Conservation (phyloP, 2,797 vertebrate species). For the Ctenochaetus hawaiiensis region DNA sequence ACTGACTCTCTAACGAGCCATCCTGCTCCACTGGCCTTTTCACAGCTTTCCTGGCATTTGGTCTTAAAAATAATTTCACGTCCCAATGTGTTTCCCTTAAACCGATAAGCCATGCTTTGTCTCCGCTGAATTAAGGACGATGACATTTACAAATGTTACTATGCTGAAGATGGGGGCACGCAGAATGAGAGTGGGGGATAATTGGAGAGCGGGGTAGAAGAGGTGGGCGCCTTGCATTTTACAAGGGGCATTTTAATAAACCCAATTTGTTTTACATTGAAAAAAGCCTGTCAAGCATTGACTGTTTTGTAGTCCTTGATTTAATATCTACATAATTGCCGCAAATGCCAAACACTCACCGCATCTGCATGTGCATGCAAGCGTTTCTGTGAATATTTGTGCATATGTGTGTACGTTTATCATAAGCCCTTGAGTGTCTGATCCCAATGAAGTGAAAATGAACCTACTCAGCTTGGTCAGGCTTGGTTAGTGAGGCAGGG, state of each 20-base stretch:
- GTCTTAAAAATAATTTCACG: slow-evolving; percentile 88
- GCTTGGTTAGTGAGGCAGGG: slow-evolving; percentile 47
- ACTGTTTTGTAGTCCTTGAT: slow-evolving; percentile 78
- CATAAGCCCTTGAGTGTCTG: slow-evolving; percentile 43
- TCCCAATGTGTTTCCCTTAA: slow-evolving; percentile 87
- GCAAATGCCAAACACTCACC: slow-evolving; percentile 80
- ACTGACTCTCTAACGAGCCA: slow-evolving; percentile 81
- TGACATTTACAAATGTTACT: slow-evolving; percentile 88
- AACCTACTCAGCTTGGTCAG: slow-evolving; percentile 59
- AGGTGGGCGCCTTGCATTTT: slow-evolving; percentile 75
- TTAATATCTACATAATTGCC: slow-evolving; percentile 84
- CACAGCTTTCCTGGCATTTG: slow-evolving; percentile 85
- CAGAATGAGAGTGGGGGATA: slow-evolving; percentile 59
- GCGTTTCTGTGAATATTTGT: slow-evolving; percentile 38
- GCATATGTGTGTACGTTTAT: slow-evolving; percentile 33
- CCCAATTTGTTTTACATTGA: slow-evolving; percentile 83
- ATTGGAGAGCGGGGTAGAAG: slow-evolving; percentile 73
- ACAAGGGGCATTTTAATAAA: slow-evolving; percentile 82
- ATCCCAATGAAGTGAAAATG: slow-evolving; percentile 61
- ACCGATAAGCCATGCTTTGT: slow-evolving; percentile 85
- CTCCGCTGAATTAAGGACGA: slow-evolving; percentile 83
- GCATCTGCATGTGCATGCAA: slow-evolving; percentile 42
- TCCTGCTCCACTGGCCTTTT: slow-evolving; percentile 83
- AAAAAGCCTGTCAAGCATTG: slow-evolving; percentile 79
- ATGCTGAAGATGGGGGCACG: slow-evolving; percentile 67